Percentiles rank a stretch among this genome's conserved stretches.
Conservation (phyloP, 2,113 vertebrate species). For the Hypocryptadius cinnamomeus region DNA sequence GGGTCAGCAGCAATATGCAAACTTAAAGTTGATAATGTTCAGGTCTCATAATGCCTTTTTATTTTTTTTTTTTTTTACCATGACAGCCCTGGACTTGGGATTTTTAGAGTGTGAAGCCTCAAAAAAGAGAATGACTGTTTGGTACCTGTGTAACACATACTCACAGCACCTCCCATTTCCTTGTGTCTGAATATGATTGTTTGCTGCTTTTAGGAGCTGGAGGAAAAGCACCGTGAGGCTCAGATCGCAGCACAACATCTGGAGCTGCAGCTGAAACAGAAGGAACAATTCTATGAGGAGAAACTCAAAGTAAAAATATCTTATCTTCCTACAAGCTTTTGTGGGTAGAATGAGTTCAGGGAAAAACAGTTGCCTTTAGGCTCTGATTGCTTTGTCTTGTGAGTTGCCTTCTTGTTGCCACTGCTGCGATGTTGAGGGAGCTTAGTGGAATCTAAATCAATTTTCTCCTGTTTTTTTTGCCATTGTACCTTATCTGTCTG, state of each 20-base stretch:
- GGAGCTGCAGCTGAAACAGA: constrained; percentile 92
- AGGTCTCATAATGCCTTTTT: not conserved
- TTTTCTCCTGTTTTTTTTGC: not conserved
- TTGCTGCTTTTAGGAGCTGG: constrained; percentile 80
- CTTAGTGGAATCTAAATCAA: not conserved
- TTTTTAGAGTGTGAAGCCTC: not conserved
- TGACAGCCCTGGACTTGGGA: not conserved
- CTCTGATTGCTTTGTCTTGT: not conserved
- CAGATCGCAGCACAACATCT: constrained; percentile 86
- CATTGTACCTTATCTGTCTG: not conserved
- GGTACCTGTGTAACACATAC: not conserved
- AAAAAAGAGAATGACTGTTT: not conserved
- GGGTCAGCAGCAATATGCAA: not conserved
- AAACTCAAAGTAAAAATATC: constrained; percentile 88
- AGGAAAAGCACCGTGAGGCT: constrained; percentile 90
- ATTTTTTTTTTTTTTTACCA: not conserved
- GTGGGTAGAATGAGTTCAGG: not conserved
- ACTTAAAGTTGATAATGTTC: not conserved
- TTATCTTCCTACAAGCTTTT: not conserved
- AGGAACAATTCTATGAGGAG: constrained; percentile 93
- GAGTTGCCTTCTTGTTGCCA: not conserved
- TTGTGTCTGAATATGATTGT: constrained; percentile 14
- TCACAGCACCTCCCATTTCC: not conserved
- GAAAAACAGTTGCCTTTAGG: not conserved
- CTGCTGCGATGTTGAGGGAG: not conserved